A percentile compares a stretch with the other conserved stretches of the same genome.
These are phyloP conservation scores for Pelecanus crispus DNA, from an alignment of 2,113 vertebrate genomes.

Conservation along the genomic window DNA sequence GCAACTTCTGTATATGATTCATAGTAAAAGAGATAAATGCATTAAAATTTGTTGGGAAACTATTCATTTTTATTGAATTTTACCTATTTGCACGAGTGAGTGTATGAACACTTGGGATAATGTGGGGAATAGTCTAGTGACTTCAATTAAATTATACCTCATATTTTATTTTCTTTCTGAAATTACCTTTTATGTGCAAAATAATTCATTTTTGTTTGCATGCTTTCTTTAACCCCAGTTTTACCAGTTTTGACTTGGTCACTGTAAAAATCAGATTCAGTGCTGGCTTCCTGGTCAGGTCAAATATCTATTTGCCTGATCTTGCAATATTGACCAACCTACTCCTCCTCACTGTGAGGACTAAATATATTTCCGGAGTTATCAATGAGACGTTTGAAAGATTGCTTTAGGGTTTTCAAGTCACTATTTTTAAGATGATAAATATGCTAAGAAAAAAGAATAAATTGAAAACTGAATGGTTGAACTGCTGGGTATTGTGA, in stretches of 20 bases:
- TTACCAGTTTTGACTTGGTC: not conserved
- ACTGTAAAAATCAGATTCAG: not conserved
- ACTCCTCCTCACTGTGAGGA: not conserved
- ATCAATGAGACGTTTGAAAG: not conserved
- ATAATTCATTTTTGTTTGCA: not conserved
- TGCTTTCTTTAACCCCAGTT: not conserved
- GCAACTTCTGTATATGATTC: not conserved
- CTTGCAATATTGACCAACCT: not conserved
- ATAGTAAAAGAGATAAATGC: slow-evolving; percentile 7
- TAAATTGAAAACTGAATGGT: not conserved
- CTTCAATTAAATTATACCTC: slow-evolving; percentile 7
- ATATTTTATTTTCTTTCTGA: slow-evolving; percentile 1
- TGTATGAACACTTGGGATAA: not conserved
- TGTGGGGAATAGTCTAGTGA: not conserved
- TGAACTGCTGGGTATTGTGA: not conserved
- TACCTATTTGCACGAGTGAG: not conserved
- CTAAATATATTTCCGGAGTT: not conserved
- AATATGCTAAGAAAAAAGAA: not conserved
- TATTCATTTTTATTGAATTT: slow-evolving; percentile 26
- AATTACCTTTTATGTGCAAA: not conserved
- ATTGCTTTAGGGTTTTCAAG: not conserved
- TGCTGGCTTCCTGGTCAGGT: not conserved
- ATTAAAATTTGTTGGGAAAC: not conserved
- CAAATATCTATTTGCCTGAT: not conserved
- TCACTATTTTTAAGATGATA: not conserved